These are phyloP conservation scores for Drosophila formosana DNA, from an alignment of 2,888 invertebrate genomes.

Conservation along the genomic window DNA sequence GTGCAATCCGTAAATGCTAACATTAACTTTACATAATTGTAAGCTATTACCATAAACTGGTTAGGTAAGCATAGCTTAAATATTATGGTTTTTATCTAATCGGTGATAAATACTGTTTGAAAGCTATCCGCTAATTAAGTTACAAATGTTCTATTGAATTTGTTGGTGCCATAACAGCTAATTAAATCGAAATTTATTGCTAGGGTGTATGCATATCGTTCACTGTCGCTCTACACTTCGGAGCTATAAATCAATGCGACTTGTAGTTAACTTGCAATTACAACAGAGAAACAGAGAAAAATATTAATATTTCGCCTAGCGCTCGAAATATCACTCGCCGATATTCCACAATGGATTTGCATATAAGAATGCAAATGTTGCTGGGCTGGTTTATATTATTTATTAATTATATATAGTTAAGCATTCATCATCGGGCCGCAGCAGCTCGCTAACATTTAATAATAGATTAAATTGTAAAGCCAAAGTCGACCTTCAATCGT, in stretches of 20 bases:
- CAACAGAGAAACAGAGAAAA: slow-evolving; percentile 2
- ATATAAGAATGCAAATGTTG: slow-evolving; percentile 19
- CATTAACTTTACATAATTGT: too few relatives aligned
- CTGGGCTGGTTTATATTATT: neutral
- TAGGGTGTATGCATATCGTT: slow-evolving; percentile 20
- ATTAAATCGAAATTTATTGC: neutral
- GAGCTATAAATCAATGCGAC: slow-evolving; percentile 16
- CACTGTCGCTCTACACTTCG: neutral
- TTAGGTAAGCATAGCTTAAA: too few relatives aligned
- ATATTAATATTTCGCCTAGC: slow-evolving; percentile 3
- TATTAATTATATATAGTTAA: slow-evolving; percentile 33
- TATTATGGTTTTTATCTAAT: too few relatives aligned
- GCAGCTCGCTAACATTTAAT: slow-evolving; percentile 23
- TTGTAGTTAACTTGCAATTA: slow-evolving; percentile 6
- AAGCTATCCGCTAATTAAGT: too few relatives aligned
- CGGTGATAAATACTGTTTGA: too few relatives aligned
- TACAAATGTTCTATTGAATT: too few relatives aligned
- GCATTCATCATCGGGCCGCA: slow-evolving; percentile 9
- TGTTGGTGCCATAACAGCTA: neutral
- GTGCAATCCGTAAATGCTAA: neutral
- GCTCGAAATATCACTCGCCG: slow-evolving; percentile 9
- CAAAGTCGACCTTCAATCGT: slow-evolving; percentile 30
- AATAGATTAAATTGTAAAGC: slow-evolving; percentile 17
- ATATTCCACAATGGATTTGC: slow-evolving; percentile 24
- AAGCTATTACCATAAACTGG: too few relatives aligned